Evolutionary conservation across 2,113 vertebrate genomes (phyloP).

Genomic region (Corythoichthys intestinalis): DNA sequence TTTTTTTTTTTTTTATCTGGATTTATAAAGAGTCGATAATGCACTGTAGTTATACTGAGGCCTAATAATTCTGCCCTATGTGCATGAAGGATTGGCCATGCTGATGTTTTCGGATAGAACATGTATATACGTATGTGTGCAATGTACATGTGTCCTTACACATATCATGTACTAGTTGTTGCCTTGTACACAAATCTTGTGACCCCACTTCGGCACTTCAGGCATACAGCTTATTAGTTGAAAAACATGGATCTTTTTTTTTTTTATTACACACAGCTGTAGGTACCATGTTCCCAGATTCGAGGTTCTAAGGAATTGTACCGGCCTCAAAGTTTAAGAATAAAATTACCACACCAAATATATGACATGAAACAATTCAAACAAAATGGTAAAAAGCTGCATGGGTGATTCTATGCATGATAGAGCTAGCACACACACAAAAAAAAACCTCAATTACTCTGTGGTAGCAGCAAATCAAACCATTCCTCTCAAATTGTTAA

Average conservation of each 20-base stretch:
- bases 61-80: too few species aligned
- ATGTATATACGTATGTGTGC: neutral
- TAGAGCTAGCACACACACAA: constrained; percentile 2
- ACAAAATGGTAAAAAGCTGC: neutral
- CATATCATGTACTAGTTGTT: neutral
- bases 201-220: neutral
- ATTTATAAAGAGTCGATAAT: too few species aligned
- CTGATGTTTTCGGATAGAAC: too few species aligned
- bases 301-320: constrained; percentile 48
- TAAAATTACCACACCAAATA: constrained; percentile 37
- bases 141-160: neutral
- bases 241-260: neutral
- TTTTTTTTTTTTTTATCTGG: too few species aligned
- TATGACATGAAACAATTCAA: neutral
- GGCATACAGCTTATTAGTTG: neutral
- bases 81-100: too few species aligned
- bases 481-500: neutral
- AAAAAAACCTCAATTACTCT: constrained; percentile 7
- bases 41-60: too few species aligned
- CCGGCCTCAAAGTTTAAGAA: constrained; percentile 29
- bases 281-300: constrained; percentile 22
- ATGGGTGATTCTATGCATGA: constrained; percentile 6
- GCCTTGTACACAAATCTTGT: neutral
- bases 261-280: constrained; percentile 3
- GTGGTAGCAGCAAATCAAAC: neutral